phyloP scores from a whole-genome alignment of 1,140 invertebrate genomes.

The Bathynomus jamesi region DNA sequence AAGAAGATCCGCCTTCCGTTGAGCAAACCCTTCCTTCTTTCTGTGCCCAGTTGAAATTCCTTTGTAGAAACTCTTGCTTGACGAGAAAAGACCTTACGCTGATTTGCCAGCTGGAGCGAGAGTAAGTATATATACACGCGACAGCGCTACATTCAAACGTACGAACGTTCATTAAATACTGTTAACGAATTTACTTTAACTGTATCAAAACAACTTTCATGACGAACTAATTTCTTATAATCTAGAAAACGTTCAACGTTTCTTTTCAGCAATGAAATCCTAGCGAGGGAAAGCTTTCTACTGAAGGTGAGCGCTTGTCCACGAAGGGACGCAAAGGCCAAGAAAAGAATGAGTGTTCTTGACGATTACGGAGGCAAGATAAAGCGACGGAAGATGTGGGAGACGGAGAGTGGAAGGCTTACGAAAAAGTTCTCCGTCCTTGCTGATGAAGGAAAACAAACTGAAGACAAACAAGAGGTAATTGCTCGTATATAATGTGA shows the following conservation, averaged over 20 bases:
- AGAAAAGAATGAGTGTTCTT: neutral
- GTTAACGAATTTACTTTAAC: neutral
- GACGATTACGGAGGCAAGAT: neutral
- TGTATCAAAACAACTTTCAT: neutral
- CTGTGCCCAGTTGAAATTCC: slow-evolving; percentile 16
- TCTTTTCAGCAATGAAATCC: neutral
- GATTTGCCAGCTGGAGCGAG: slow-evolving; percentile 17
- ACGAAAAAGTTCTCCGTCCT: too few relatives aligned
- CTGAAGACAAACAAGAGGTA: too few relatives aligned
- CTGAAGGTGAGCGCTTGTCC: slow-evolving; percentile 23
- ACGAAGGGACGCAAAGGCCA: slow-evolving; percentile 4
- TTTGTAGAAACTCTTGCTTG: slow-evolving; percentile 21
- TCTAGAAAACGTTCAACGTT: neutral
- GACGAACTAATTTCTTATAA: neutral
- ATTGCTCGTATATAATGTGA: too few relatives aligned
- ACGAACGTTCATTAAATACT: neutral
- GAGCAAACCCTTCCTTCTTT: neutral
- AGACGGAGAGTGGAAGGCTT: neutral
- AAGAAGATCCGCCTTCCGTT: too few relatives aligned
- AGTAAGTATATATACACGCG: slow-evolving; percentile 4
- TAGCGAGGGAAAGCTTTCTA: slow-evolving; percentile 1
- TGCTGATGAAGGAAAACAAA: too few relatives aligned
- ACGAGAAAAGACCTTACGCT: slow-evolving; percentile 16
- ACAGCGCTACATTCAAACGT: neutral
- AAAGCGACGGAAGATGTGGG: neutral